Evolutionary conservation across 2,113 vertebrate genomes (phyloP).

Genomic region (Calyptomena viridis): DNA sequence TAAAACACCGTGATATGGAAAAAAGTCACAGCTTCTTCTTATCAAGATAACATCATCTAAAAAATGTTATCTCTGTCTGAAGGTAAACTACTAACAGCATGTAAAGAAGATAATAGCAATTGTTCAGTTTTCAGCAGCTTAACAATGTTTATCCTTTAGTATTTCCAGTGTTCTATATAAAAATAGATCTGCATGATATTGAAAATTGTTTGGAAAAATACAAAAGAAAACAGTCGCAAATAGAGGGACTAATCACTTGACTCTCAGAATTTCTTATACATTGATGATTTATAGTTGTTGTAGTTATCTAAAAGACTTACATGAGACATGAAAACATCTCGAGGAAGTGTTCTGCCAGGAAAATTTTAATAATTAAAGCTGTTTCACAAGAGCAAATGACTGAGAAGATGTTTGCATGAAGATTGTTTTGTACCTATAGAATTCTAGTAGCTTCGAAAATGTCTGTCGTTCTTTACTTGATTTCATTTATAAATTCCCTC

Average conservation of each 20-base stretch:
- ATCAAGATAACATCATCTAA: not conserved
- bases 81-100: not conserved
- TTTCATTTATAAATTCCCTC: conserved; percentile 20
- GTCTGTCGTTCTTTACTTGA: not conserved
- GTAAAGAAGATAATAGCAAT: not conserved
- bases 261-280: not conserved
- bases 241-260: not conserved
- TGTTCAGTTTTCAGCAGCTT: not conserved
- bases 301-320: not conserved
- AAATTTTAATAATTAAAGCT: conserved; percentile 10
- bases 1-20: not conserved
- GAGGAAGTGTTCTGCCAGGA: conserved; percentile 2
- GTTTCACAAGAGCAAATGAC: conserved; percentile 18
- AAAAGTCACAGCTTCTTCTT: not conserved
- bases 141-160: not conserved
- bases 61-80: not conserved
- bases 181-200: not conserved
- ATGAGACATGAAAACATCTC: not conserved
- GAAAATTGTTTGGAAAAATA: not conserved
- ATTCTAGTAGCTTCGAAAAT: conserved; percentile 10
- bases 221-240: not conserved
- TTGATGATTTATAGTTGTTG: not conserved
- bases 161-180: not conserved
- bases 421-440: not conserved
- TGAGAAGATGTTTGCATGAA: not conserved